Percentiles rank a stretch among this genome's conserved stretches.
phyloP scores from a whole-genome alignment of 2,888 invertebrate species.

The Drosophila nr. fundita region DNA sequence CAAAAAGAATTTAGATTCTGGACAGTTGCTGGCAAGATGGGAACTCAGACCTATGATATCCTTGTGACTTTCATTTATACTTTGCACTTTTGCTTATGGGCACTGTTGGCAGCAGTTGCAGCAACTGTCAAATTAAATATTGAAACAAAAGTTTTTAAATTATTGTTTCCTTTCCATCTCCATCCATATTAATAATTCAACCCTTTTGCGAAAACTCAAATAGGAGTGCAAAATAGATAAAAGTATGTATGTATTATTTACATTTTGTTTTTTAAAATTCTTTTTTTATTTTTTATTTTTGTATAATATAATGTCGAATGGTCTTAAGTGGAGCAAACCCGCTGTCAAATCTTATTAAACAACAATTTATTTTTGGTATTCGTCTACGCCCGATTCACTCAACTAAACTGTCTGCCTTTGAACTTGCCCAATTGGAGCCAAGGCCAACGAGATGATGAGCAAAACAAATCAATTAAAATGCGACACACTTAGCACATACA shows the following conservation, averaged over 20 bases:
- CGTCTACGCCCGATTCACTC: conserved; percentile 52
- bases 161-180: conserved; percentile 17
- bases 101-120: conserved; percentile 16
- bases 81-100: conserved; percentile 36
- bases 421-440: conserved; percentile 44
- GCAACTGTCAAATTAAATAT: conserved; percentile 49
- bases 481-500: conserved; percentile 26
- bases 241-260: neutral
- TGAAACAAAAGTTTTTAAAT: conserved; percentile 27
- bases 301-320: neutral
- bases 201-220: neutral
- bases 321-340: conserved; percentile 9
- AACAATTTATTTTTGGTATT: conserved; percentile 49
- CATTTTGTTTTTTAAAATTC: neutral
- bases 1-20: conserved; percentile 68
- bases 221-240: neutral
- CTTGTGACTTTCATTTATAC: conserved; percentile 73
- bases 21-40: conserved; percentile 33
- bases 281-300: neutral
- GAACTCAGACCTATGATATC: conserved; percentile 25
- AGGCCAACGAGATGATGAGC: conserved; percentile 46
- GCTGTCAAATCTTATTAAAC: conserved; percentile 44
- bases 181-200: conserved; percentile 18
- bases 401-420: conserved; percentile 64
- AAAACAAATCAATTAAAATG: conserved; percentile 79